These are phyloP conservation scores for Cancer borealis DNA, from an alignment of 2,888 invertebrate species.

Conservation along the genomic window DNA sequence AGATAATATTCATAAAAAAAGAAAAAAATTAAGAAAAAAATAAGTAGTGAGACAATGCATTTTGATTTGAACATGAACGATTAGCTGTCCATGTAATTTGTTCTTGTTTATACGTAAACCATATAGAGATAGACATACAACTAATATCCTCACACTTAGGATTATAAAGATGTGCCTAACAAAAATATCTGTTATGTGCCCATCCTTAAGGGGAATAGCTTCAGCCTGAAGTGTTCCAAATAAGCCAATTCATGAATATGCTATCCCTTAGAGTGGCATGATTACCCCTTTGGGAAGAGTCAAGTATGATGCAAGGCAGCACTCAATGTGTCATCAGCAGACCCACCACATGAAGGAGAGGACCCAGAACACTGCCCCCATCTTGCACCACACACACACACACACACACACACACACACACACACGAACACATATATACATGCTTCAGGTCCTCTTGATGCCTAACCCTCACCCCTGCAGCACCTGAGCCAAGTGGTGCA, in stretches of 20 bases:
- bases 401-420: neutral
- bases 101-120: too few species aligned
- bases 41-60: too few species aligned
- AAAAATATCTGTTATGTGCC: too few species aligned
- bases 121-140: too few species aligned
- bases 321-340: neutral
- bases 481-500: neutral
- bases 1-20: too few species aligned
- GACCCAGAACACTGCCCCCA: neutral
- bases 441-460: neutral
- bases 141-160: too few species aligned
- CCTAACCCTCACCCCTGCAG: neutral
- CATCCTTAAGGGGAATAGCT: too few species aligned
- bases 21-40: too few species aligned
- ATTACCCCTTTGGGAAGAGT: neutral
- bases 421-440: neutral
- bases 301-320: neutral
- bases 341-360: neutral
- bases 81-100: too few species aligned
- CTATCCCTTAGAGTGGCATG: neutral
- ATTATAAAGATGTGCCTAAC: too few species aligned
- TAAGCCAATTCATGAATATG: neutral
- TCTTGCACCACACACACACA: slow-evolving; percentile 16
- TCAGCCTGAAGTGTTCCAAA: too few species aligned
- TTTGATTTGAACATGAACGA: too few species aligned